Evolutionary conservation across 1,140 invertebrate genomes (phyloP).

Genomic region (Himalopsyche phryganea): DNA sequence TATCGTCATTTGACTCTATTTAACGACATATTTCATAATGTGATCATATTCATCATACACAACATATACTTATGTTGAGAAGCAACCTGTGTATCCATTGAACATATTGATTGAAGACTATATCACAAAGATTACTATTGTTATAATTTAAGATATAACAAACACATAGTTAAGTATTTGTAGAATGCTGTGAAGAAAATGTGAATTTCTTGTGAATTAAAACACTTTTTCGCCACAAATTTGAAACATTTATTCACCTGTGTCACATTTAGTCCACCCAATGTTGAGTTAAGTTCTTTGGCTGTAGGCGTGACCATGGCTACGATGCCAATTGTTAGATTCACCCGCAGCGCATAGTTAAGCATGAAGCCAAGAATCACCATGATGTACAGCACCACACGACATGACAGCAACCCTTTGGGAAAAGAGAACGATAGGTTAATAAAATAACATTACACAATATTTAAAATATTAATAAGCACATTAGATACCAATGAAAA

Average conservation of each 20-base stretch:
- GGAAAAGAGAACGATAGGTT: slow-evolving; percentile 38
- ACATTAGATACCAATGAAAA: neutral
- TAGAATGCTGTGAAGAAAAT: no score
- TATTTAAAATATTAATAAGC: neutral
- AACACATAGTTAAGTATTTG: no score
- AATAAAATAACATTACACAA: neutral
- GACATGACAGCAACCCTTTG: slow-evolving; percentile 71
- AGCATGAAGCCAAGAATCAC: slow-evolving; percentile 82
- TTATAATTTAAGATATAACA: no score
- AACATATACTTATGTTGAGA: no score
- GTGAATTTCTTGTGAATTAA: no score
- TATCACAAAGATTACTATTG: no score
- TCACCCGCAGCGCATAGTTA: slow-evolving; percentile 84
- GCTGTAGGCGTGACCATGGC: slow-evolving; percentile 68
- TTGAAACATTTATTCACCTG: slow-evolving; percentile 40
- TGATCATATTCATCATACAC: no score
- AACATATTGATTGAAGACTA: no score
- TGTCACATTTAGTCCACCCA: slow-evolving; percentile 40
- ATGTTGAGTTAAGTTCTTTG: slow-evolving; percentile 36
- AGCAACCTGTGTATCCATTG: no score
- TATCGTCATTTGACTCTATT: no score
- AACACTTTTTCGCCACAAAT: no score
- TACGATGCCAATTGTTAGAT: slow-evolving; percentile 85
- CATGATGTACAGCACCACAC: slow-evolving; percentile 78
- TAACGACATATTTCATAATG: no score